Conservation (phyloP, 2,797 vertebrate genomes). For the Hemitrygon akajei region DNA sequence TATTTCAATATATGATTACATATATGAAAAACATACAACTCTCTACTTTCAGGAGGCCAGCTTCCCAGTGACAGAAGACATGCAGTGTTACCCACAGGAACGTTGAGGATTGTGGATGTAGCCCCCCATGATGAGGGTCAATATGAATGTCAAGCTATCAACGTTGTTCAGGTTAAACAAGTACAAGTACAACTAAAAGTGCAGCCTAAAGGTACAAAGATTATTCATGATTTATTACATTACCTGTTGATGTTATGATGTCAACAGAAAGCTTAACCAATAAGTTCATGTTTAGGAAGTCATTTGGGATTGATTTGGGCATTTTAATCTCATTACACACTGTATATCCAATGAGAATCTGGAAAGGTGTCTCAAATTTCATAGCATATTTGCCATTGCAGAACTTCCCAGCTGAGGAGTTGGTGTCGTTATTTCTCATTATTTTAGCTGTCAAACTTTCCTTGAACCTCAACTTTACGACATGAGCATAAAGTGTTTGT, state of each 20-base stretch:
- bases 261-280: not conserved
- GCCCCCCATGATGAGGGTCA: slow-evolving; percentile 53
- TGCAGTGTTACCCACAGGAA: slow-evolving; percentile 50
- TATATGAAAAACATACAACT: too few species aligned
- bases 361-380: not conserved
- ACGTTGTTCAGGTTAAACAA: slow-evolving; percentile 47
- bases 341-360: not conserved
- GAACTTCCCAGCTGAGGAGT: not conserved
- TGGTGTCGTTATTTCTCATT: not conserved
- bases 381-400: not conserved
- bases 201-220: slow-evolving; percentile 48
- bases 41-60: slow-evolving; percentile 45
- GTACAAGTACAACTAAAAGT: slow-evolving; percentile 47
- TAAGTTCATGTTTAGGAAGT: not conserved
- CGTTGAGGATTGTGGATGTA: slow-evolving; percentile 49
- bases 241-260: not conserved
- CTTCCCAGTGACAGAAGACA: slow-evolving; percentile 51
- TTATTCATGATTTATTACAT: not conserved
- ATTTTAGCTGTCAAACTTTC: not conserved
- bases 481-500: not conserved
- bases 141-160: slow-evolving; percentile 58
- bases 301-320: not conserved
- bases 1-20: not conserved
- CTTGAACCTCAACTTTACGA: not conserved
- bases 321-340: not conserved